A percentile compares a stretch with the other conserved stretches of the same genome.
These are phyloP conservation scores for Cryptocephalus primarius DNA, from an alignment of 2,888 invertebrate species.

Conservation along the genomic window DNA sequence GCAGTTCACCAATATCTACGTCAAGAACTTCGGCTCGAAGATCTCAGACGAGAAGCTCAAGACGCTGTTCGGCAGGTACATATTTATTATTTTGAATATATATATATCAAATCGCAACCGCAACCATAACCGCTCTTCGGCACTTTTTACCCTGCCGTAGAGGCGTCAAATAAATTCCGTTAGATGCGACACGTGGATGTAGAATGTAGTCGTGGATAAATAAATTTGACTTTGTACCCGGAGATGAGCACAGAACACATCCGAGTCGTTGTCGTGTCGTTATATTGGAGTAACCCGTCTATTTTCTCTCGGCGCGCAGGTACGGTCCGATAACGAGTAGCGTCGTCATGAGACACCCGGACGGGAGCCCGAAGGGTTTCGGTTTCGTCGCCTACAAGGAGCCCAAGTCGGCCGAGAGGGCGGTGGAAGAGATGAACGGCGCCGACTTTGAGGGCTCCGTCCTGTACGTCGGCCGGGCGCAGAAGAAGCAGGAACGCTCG, in stretches of 20 bases:
- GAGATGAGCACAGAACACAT: too few relatives aligned
- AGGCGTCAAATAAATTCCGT: too few relatives aligned
- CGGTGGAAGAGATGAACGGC: slow-evolving; percentile 83
- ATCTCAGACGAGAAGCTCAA: slow-evolving; percentile 78
- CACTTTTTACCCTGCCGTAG: too few relatives aligned
- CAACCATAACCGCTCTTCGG: too few relatives aligned
- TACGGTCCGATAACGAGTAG: slow-evolving; percentile 87
- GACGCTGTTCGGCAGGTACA: slow-evolving; percentile 75
- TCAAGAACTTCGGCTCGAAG: slow-evolving; percentile 95
- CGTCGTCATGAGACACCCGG: slow-evolving; percentile 83
- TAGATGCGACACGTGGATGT: too few relatives aligned
- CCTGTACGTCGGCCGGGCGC: slow-evolving; percentile 93
- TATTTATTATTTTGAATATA: too few relatives aligned
- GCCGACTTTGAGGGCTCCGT: slow-evolving; percentile 65
- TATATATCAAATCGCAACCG: too few relatives aligned
- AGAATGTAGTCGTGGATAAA: too few relatives aligned
- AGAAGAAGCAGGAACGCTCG: slow-evolving; percentile 96
- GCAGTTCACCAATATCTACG: slow-evolving; percentile 94
- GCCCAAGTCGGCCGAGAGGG: slow-evolving; percentile 88
- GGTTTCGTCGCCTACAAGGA: slow-evolving; percentile 98
- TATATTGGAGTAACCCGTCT: too few relatives aligned
- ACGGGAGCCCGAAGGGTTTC: slow-evolving; percentile 90
- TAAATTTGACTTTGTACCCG: too few relatives aligned
- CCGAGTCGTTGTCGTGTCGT: too few relatives aligned
- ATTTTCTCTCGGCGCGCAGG: slow-evolving; percentile 2